phyloP scores from a whole-genome alignment of 1,140 invertebrate species.

The Trichoplusia ni region DNA sequence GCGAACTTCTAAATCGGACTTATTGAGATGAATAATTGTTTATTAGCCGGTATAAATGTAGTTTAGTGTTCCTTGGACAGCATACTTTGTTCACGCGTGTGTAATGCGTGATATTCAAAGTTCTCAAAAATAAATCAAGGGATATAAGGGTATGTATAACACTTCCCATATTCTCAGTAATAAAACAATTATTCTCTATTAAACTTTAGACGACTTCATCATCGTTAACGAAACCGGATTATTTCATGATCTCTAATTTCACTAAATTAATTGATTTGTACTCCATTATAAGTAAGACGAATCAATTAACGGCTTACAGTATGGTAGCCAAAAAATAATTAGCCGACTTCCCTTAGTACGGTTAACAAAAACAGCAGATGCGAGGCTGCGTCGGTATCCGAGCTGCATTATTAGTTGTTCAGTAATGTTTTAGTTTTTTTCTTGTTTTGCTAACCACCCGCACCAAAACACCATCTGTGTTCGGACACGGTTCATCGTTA shows the following conservation, averaged over 20 bases:
- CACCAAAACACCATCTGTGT: constrained; percentile 70
- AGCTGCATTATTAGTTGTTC: constrained; percentile 71
- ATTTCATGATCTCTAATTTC: constrained; percentile 41
- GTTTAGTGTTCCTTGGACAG: no score
- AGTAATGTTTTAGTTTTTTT: constrained; percentile 68
- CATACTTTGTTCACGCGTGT: no score
- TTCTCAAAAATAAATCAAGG: no score
- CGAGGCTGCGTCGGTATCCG: constrained; percentile 49
- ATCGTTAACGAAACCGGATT: neutral
- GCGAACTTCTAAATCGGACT: neutral
- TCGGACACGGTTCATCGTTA: constrained; percentile 49
- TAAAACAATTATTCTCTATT: no score
- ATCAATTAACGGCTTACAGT: constrained; percentile 68
- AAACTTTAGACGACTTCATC: no score
- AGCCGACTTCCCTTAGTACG: constrained; percentile 52
- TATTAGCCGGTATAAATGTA: no score
- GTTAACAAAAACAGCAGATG: constrained; percentile 75
- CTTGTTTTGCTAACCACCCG: constrained; percentile 63
- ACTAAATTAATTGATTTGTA: constrained; percentile 44
- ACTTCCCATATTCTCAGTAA: no score
- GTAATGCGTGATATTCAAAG: no score
- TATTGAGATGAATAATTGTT: neutral
- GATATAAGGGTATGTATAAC: no score
- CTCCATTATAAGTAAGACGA: constrained; percentile 62
- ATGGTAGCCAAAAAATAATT: constrained; percentile 73